These are phyloP conservation scores for Cercopithecus mona DNA, from an alignment of 2,113 vertebrate species.

Conservation along the genomic window DNA sequence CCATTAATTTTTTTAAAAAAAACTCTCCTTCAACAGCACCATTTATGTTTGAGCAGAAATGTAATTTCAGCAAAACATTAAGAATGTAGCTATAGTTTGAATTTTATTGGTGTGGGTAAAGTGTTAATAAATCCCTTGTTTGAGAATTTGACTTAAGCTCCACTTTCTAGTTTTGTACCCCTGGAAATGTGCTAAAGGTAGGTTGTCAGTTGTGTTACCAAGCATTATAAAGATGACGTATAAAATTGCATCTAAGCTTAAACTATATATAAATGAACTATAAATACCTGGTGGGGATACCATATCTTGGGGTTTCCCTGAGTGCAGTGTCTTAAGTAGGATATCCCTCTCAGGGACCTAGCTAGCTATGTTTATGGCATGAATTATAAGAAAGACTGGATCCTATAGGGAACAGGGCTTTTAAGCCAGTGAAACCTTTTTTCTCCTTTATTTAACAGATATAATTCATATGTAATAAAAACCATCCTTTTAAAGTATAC, in stretches of 20 bases:
- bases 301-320: not conserved
- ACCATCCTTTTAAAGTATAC: not conserved
- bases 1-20: not conserved
- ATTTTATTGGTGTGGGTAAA: not conserved
- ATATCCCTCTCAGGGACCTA: not conserved
- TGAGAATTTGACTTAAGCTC: not conserved
- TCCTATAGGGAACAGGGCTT: not conserved
- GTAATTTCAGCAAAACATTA: not conserved
- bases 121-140: not conserved
- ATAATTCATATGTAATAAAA: too few relatives aligned
- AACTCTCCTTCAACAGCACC: not conserved
- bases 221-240: not conserved
- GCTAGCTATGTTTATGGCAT: not conserved
- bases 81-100: not conserved
- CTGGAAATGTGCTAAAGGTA: not conserved
- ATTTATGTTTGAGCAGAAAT: conserved; percentile 7
- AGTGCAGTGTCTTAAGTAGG: not conserved
- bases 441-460: not conserved
- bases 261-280: not conserved
- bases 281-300: not conserved
- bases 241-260: not conserved
- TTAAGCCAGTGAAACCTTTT: not conserved
- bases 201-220: not conserved
- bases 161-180: not conserved
- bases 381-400: not conserved